Evolutionary conservation across 2,797 vertebrate species (phyloP).

Genomic region (Diplodus puntazzo): DNA sequence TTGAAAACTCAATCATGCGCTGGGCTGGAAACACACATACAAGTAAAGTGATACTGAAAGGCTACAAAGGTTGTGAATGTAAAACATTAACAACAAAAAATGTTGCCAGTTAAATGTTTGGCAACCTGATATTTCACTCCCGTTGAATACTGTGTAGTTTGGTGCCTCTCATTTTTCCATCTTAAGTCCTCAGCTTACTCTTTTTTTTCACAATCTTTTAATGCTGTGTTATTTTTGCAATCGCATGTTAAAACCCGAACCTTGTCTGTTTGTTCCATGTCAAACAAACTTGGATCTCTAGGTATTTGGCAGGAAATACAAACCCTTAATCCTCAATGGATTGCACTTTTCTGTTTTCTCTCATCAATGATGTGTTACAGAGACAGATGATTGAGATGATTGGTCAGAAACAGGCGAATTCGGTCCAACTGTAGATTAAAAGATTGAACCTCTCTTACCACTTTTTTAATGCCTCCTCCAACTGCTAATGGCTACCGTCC

Average conservation of each 20-base stretch:
- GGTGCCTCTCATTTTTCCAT: neutral
- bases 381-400: neutral
- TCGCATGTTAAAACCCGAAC: conserved; percentile 1
- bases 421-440: neutral
- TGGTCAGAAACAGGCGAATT: neutral
- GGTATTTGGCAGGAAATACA: neutral
- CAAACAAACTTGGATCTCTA: neutral
- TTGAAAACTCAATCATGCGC: neutral
- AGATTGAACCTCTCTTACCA: neutral
- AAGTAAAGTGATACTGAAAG: neutral
- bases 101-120: neutral
- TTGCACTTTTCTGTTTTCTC: neutral
- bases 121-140: neutral
- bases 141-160: neutral
- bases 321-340: neutral
- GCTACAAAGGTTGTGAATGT: neutral
- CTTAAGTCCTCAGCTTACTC: neutral
- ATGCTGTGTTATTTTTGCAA: conserved; percentile 5
- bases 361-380: neutral
- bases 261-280: neutral
- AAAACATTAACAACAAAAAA: neutral
- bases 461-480: neutral
- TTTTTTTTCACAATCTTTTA: neutral
- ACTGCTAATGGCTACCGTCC: too few species aligned
- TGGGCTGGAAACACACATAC: neutral